Conservation (phyloP, 2,888 invertebrate genomes). For the Amphipyra tragopoginis region DNA sequence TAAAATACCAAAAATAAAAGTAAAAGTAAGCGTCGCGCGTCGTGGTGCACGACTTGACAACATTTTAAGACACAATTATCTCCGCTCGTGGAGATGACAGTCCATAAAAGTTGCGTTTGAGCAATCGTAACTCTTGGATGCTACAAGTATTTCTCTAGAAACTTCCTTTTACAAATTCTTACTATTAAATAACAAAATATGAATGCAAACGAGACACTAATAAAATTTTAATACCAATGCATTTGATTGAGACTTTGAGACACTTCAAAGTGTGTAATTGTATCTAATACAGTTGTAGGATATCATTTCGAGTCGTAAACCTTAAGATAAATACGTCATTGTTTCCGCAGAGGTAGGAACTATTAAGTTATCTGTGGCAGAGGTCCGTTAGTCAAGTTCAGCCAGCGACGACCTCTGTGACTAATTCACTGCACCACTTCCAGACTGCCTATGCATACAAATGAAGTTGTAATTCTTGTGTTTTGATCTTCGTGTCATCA, state of each 20-base stretch:
- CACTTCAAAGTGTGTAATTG: background rate
- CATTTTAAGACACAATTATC: constrained; percentile 63
- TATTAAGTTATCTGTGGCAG: constrained; percentile 32
- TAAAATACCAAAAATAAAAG: constrained; percentile 49
- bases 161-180: background rate
- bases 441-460: constrained; percentile 52
- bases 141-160: constrained; percentile 19
- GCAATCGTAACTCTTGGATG: constrained; percentile 34
- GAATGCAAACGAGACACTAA: constrained; percentile 3
- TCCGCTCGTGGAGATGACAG: constrained; percentile 63
- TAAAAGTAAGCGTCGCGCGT: constrained; percentile 62
- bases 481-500: constrained; percentile 19
- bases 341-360: constrained; percentile 47
- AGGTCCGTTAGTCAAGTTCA: constrained; percentile 59
- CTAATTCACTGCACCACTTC: constrained; percentile 35
- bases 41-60: constrained; percentile 62
- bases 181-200: constrained; percentile 4
- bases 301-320: constrained; percentile 15
- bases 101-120: constrained; percentile 41
- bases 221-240: constrained; percentile 13
- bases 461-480: constrained; percentile 35
- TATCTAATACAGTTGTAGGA: constrained; percentile 1
- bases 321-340: constrained; percentile 34
- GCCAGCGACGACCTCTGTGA: constrained; percentile 58
- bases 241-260: constrained; percentile 2